These are phyloP conservation scores for Euura lappo DNA, from an alignment of 1,140 invertebrate genomes.

Conservation along the genomic window DNA sequence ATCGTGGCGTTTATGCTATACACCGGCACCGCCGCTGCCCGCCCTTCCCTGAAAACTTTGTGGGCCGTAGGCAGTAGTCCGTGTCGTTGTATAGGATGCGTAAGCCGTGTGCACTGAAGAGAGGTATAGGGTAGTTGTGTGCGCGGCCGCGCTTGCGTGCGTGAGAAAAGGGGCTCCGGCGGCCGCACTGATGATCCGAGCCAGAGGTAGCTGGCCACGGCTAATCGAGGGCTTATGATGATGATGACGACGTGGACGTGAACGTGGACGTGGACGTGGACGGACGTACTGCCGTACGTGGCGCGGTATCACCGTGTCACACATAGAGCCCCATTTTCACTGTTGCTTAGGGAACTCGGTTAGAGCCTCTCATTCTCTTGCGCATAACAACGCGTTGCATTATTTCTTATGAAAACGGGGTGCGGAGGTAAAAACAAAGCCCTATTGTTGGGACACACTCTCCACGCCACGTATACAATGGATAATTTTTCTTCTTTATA, in stretches of 20 bases:
- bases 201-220: not conserved
- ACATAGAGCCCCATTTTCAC: too few species aligned
- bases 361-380: too few species aligned
- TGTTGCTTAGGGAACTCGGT: too few species aligned
- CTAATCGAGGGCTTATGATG: not conserved
- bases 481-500: not conserved
- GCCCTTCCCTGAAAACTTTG: not conserved
- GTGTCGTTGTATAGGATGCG: not conserved
- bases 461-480: not conserved
- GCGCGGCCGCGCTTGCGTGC: constrained; percentile 22
- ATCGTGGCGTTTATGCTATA: constrained; percentile 47
- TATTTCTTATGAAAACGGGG: too few species aligned
- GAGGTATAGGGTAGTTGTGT: constrained; percentile 3
- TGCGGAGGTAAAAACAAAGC: too few species aligned
- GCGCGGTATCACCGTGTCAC: too few species aligned
- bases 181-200: not conserved
- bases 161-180: constrained; percentile 4
- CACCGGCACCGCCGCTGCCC: not conserved
- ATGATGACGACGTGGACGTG: not conserved
- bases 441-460: not conserved
- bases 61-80: not conserved
- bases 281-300: not conserved
- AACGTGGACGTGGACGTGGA: not conserved
- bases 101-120: not conserved
- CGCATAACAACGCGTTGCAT: too few species aligned